Evolutionary conservation across 2,888 invertebrate genomes (phyloP).

Genomic region (Minunthozetes semirufus): DNA sequence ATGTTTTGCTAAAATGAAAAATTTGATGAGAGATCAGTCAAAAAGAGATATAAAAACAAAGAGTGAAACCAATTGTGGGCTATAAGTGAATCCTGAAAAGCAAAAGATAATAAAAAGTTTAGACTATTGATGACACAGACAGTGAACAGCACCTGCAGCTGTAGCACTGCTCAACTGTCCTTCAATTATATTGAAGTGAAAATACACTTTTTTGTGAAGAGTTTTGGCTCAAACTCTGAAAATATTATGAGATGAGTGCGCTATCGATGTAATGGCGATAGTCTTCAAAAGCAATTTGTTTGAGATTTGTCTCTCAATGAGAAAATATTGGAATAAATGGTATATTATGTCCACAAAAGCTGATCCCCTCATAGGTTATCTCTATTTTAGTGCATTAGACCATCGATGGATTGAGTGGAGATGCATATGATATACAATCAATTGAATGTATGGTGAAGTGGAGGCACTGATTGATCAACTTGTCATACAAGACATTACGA

Average conservation of each 20-base stretch:
- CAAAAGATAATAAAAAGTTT: too few species aligned
- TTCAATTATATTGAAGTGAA: neutral
- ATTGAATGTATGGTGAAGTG: neutral
- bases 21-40: too few species aligned
- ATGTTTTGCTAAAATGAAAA: too few species aligned
- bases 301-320: conserved; percentile 18
- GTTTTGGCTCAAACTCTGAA: too few species aligned
- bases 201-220: too few species aligned
- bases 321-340: conserved; percentile 17
- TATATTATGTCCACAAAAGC: conserved; percentile 4
- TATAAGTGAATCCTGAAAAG: too few species aligned
- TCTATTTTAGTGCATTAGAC: neutral
- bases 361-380: neutral
- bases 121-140: too few species aligned
- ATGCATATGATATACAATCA: neutral
- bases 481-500: neutral
- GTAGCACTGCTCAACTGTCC: neutral
- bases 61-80: too few species aligned
- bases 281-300: conserved; percentile 28
- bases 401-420: neutral
- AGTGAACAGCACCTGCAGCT: too few species aligned
- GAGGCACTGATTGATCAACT: conserved; percentile 17
- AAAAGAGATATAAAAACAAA: too few species aligned
- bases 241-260: neutral
- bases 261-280: neutral